A percentile compares a stretch with the other conserved stretches of the same genome.
These are phyloP conservation scores for Mimas tiliae DNA, from an alignment of 2,888 invertebrate genomes.

Conservation along the genomic window DNA sequence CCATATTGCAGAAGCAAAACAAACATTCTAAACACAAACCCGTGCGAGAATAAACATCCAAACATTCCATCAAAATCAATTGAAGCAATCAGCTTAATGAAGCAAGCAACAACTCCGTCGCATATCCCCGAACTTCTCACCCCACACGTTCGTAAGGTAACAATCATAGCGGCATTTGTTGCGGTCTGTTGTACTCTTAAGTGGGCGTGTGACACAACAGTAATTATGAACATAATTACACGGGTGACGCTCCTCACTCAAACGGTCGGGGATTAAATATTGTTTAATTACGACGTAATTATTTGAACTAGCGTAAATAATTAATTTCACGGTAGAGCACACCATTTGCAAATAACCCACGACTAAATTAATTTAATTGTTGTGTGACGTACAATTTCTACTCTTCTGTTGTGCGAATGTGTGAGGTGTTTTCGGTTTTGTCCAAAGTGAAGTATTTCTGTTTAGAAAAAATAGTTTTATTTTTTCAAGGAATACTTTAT, in stretches of 20 bases:
- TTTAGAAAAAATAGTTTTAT: too few relatives aligned
- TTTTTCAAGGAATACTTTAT: too few relatives aligned
- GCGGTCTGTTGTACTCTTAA: background rate
- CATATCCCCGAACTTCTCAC: background rate
- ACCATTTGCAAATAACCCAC: slow-evolving; percentile 20
- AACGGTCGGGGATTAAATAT: slow-evolving; percentile 36
- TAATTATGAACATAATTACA: slow-evolving; percentile 30
- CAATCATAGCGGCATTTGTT: slow-evolving; percentile 6
- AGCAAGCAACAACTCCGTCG: background rate
- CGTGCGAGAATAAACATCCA: background rate
- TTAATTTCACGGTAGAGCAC: slow-evolving; percentile 25
- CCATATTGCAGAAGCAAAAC: background rate
- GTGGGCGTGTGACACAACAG: slow-evolving; percentile 14
- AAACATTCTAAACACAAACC: background rate
- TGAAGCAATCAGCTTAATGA: slow-evolving; percentile 1
- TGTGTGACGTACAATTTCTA: slow-evolving; percentile 6
- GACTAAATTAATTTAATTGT: slow-evolving; percentile 23
- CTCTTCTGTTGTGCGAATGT: background rate
- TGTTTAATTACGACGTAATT: slow-evolving; percentile 30
- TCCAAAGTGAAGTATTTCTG: background rate
- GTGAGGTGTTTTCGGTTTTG: background rate
- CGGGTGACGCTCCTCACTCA: slow-evolving; percentile 24
- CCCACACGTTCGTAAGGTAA: slow-evolving; percentile 4
- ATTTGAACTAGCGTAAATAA: slow-evolving; percentile 30
- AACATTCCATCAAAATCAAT: background rate